Evolutionary conservation across 2,888 invertebrate species (phyloP), one percentile per base, ranked within the genome.

Genomic region (Hartigia nigra): DNA sequence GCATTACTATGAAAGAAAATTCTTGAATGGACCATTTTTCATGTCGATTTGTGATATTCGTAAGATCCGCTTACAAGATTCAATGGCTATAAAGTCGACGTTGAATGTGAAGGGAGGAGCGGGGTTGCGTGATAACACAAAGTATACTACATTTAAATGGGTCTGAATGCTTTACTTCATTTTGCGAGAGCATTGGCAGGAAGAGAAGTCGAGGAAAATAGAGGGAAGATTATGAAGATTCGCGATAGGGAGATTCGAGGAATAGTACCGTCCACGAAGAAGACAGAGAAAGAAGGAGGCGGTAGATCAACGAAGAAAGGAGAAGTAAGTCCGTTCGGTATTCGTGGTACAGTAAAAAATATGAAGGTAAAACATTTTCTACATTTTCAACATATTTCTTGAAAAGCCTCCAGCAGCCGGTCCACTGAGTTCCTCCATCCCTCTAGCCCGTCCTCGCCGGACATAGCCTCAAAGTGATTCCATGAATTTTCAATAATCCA

Each of bases 401-500:
- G 70, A 55, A 9, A 55, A 55, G 23, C 55, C 55, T 23, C 55
- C 23, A 55, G 55, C 55, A 23, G 55, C 55, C 23, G 23, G 55
- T 55, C 23, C 55, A 14, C 9, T 5, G 55, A 55, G 9, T 9
- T 55, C 9, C 9, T 55, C 5, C 55, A 55, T 55, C 55, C 55
- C 55, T 23, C 55, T 80, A 81, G 81, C 82, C 81, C 79, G 81
- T 84, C 84, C 84, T 81, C 83, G 81, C 82, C 77, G 86, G 83
- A 82, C 82, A 81, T 39, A 39, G n/a, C 80, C 78, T 81, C 78
- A 85, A 84, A 84, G 83, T 81, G 86, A 79, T 81, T 79, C 86
- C 86, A 87, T 87, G 88, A 87, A 88, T 88, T 88, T 86, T 88
- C 88, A 87, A 88, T 88, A 87, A 88, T 88, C 87, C 87, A 87